Evolutionary conservation across 2,113 vertebrate genomes (phyloP).

Genomic region (Phrynocephalus versicolor): DNA sequence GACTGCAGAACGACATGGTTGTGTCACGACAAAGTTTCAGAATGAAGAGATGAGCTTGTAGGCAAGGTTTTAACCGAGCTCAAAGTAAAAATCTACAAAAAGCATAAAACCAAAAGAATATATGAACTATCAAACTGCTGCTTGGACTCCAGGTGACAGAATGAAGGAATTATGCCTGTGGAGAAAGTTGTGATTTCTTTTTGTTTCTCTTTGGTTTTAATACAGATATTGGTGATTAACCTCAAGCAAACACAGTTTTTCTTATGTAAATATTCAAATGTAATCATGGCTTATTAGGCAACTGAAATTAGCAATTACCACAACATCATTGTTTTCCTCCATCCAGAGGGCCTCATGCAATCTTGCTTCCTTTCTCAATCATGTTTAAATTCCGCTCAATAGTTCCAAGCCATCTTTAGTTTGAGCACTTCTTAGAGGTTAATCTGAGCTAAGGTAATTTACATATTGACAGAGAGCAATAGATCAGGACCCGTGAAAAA

Average conservation of each 20-base stretch:
- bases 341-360: conserved; percentile 10
- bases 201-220: conserved; percentile 30
- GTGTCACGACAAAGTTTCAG: neutral
- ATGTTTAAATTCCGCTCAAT: conserved; percentile 49
- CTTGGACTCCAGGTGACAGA: neutral
- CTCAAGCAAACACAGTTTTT: conserved; percentile 1
- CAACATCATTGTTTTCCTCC: conserved; percentile 1
- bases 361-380: conserved; percentile 55
- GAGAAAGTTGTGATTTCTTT: neutral
- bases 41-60: neutral
- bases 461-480: conserved; percentile 47
- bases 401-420: conserved; percentile 44
- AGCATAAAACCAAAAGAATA: neutral
- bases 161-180: conserved; percentile 16
- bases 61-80: neutral
- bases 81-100: neutral
- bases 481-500: conserved; percentile 25
- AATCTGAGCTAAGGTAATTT: conserved; percentile 70
- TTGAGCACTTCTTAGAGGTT: conserved; percentile 63
- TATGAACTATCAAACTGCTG: neutral
- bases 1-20: too few relatives aligned
- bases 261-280: conserved; percentile 2
- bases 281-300: neutral
- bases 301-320: conserved; percentile 5
- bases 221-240: conserved; percentile 11